A percentile compares a stretch with the other conserved stretches of the same genome.
These are phyloP conservation scores for Eptesicus fuscus DNA, from an alignment of 2,113 vertebrate species.

Conservation along the genomic window DNA sequence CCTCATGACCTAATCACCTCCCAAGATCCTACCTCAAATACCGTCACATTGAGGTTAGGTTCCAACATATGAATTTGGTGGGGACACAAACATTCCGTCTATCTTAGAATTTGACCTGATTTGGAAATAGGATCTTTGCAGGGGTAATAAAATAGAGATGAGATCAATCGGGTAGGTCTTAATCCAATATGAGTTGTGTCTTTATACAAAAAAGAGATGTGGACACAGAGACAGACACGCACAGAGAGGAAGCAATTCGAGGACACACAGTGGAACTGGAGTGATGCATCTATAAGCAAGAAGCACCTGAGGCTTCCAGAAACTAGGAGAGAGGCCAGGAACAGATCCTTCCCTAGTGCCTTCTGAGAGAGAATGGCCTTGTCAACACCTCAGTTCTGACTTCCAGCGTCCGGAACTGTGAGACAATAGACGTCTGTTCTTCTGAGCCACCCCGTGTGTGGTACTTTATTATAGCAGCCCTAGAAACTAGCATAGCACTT, in stretches of 20 bases:
- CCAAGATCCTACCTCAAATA: background rate
- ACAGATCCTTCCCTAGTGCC: background rate
- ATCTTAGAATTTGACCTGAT: background rate
- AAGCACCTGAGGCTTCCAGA: background rate
- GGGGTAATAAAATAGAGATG: background rate
- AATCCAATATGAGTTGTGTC: background rate
- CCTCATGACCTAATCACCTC: background rate
- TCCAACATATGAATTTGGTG: background rate
- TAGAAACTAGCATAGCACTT: background rate
- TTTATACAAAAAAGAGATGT: background rate
- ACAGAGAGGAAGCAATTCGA: background rate
- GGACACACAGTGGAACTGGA: background rate
- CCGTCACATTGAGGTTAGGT: background rate
- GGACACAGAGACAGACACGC: background rate
- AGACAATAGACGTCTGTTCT: background rate
- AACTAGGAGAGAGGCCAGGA: background rate
- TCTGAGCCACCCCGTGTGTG: background rate
- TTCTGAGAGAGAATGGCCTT: background rate
- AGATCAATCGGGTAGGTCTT: background rate
- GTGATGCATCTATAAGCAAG: background rate
- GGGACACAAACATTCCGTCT: background rate
- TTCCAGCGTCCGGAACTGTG: background rate
- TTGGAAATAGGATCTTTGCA: background rate
- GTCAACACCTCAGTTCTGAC: background rate
- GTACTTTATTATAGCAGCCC: background rate